Conservation (phyloP, 1,140 invertebrate genomes). For the Aphelenchoides besseyi region DNA sequence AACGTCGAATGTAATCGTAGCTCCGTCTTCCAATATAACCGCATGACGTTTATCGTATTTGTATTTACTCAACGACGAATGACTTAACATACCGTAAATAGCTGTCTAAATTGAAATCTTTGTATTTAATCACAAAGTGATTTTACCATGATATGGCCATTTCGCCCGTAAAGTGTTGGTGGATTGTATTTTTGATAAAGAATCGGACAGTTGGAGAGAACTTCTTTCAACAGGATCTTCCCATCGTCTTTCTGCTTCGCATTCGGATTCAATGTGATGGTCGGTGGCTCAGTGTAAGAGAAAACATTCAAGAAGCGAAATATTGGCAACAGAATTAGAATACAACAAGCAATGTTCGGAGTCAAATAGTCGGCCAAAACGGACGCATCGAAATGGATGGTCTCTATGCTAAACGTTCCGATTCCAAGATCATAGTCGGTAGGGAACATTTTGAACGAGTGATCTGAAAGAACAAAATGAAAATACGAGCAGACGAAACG, state of each 20-base stretch:
- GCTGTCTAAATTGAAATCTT: slow-evolving; percentile 64
- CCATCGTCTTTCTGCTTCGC: slow-evolving; percentile 26
- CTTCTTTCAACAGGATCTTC: slow-evolving; percentile 38
- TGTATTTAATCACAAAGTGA: background rate
- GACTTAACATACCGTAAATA: slow-evolving; percentile 80
- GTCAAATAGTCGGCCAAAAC: background rate
- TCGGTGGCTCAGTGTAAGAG: slow-evolving; percentile 42
- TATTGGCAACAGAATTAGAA: slow-evolving; percentile 22
- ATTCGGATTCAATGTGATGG: slow-evolving; percentile 32
- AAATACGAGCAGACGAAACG: no score
- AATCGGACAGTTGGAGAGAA: slow-evolving; percentile 42
- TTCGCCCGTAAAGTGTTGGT: slow-evolving; percentile 85
- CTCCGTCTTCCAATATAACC: slow-evolving; percentile 74
- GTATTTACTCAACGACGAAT: slow-evolving; percentile 70
- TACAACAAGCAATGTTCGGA: slow-evolving; percentile 3
- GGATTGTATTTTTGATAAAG: slow-evolving; percentile 69
- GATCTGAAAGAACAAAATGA: no score
- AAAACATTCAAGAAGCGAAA: slow-evolving; percentile 40
- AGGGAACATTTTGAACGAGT: background rate
- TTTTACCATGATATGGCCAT: slow-evolving; percentile 72
- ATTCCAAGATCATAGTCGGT: background rate
- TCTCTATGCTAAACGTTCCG: background rate
- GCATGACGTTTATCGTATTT: slow-evolving; percentile 72
- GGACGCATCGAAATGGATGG: background rate
- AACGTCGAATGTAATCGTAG: slow-evolving; percentile 84